Evolutionary conservation across 2,888 invertebrate species (phyloP).

Genomic region (Gnatocerus cornutus): DNA sequence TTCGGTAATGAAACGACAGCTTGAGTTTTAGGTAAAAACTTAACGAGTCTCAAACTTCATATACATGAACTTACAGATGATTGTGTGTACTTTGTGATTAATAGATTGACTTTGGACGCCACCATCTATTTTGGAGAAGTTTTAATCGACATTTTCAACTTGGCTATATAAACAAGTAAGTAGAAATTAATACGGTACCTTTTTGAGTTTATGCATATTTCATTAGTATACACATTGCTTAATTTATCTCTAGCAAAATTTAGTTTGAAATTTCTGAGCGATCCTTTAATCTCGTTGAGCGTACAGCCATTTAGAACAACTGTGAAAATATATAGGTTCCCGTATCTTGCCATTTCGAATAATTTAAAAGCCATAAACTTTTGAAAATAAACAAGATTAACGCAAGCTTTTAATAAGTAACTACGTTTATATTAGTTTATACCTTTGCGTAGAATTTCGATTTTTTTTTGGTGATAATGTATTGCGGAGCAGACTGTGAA

Average conservation of each 20-base stretch:
- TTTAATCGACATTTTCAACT: constrained; percentile 24
- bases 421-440: not conserved
- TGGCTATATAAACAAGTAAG: constrained; percentile 44
- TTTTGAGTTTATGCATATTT: constrained; percentile 51
- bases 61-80: constrained; percentile 5
- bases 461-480: too few relatives aligned
- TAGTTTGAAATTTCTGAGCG: constrained; percentile 35
- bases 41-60: not conserved
- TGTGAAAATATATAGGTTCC: constrained; percentile 23
- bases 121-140: not conserved
- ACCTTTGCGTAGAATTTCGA: not conserved
- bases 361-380: constrained; percentile 8
- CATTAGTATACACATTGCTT: constrained; percentile 50
- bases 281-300: constrained; percentile 33
- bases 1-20: constrained; percentile 20
- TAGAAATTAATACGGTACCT: constrained; percentile 48
- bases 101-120: constrained; percentile 11
- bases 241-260: constrained; percentile 45
- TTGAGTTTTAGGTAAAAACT: constrained; percentile 11
- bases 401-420: not conserved
- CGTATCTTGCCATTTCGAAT: constrained; percentile 7
- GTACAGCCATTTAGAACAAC: constrained; percentile 30
- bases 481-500: not conserved
- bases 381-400: not conserved
- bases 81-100: constrained; percentile 24